Base-by-base conservation (phyloP, 2,888 invertebrate species). In the Caenorhabditis zanzibari region DNA sequence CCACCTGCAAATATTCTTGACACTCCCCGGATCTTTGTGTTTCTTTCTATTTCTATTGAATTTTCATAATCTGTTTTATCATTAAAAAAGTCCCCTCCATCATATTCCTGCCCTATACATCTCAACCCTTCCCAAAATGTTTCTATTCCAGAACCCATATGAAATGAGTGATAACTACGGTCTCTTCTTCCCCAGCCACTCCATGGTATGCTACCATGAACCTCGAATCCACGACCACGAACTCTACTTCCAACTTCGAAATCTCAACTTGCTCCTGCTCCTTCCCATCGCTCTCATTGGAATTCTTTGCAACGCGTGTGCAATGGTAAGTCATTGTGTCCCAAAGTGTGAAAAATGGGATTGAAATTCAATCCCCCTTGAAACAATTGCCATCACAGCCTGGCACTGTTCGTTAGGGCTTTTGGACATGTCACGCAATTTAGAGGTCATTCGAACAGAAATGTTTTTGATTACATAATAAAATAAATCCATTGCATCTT, bases 141-240 rank as follows among this genome's bases (percentile, higher is more conserved):
- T 38, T 12, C 56, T 32, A 54, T 54, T 54, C 26, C 52, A 47
- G 47, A 3, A n/a, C 26, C 26, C 4, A 24, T 28, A 16, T 77
- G 63, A 69, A 71, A 77, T 77, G 77, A 44, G 24, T 49, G 82
- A 82, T 10, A 76, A 72, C 10, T 76, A 72, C 24, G 76, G 76
- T 76, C 49, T 82, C 4, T 71, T 76, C 32, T 82, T 82, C 47
- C 82, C 82, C 12, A 76, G 82, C 35, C 76, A 82, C 32, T 82
- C 82, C 0, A 32, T 76, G 66, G 82, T 61, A 1, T 91, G 90
- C 76, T 92, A 91, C 72, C 91, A 92, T 79, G 91, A 91, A 64
- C 91, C 91, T 5, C 88, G 88, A 76, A 89, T 92, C 9, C 92
- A 92, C 77, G 92, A 92, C 72, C 88, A 90, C 59, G 88, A 88